Base-by-base conservation (phyloP, 2,888 invertebrate genomes). In the Cheilosia impressa region DNA sequence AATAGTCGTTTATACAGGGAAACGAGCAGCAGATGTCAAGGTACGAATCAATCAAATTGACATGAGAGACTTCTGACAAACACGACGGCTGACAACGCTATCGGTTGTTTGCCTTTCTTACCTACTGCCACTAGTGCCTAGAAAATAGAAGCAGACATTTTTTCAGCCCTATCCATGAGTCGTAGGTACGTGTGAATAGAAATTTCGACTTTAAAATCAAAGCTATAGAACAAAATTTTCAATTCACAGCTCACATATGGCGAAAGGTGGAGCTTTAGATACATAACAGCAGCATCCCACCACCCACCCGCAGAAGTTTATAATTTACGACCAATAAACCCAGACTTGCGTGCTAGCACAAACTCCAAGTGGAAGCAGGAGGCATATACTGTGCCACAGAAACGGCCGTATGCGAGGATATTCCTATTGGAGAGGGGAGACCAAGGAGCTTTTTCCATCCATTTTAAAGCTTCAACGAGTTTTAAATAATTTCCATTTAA, bases 11-110 rank as follows among this genome's bases (percentile, higher is more conserved):
- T 62, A 38, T 13, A 4, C 38, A 81, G 68, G 62, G 72, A 85
- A 76, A 72, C 71, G 52, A 85, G 63, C 41, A 81, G 72, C 85
- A 85, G 87, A 89, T 89, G 89, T 89, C 89, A 89, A 89, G 89
- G 89, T 89, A 87, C 87, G 87, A 87, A 89, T 88, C 88, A 83
- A 88, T 89, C 88, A 89, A 88, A 87, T 78, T 81, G 79, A 85
- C 85, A 77, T 72, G 76, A 66, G 76, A 72, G 72, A 69, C 84
- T 75, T 84, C 73, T 75, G 7, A 65, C 52, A 84, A 80, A 43
- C 63, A 50, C 78, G 66, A 60, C 75, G 52, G 79, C 66, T 78
- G 72, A 66, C 78, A 75, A 75, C 78, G 43, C 60, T 47, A 83
- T 77, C 75, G 75, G 75, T 65, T 79, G 63, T 73, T 60, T 72